Evolutionary conservation across 2,888 invertebrate genomes (phyloP).

Genomic region (Linyphia triangularis): DNA sequence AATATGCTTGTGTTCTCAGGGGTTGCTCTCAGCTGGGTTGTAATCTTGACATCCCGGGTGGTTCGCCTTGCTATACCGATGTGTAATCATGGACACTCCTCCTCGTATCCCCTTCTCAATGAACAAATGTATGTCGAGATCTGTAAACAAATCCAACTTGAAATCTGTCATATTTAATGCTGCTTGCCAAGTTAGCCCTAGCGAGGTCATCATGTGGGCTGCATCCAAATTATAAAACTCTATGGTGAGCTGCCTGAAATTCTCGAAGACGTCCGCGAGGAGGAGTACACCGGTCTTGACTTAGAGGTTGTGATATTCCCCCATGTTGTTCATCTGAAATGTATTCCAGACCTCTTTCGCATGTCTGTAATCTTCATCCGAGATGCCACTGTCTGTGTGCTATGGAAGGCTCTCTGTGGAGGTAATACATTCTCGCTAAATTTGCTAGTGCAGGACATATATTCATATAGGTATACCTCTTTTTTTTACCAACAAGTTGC

Average conservation of each 20-base stretch:
- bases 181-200: constrained; percentile 78
- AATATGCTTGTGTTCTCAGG: constrained; percentile 76
- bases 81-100: constrained; percentile 17
- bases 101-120: constrained; percentile 77
- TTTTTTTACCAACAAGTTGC: constrained; percentile 76
- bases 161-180: constrained; percentile 77
- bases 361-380: constrained; percentile 75
- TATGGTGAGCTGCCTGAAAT: constrained; percentile 77
- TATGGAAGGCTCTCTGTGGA: background rate
- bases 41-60: background rate
- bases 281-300: constrained; percentile 77
- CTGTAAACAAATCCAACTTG: constrained; percentile 77
- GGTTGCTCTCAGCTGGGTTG: background rate
- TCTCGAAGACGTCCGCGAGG: constrained; percentile 78
- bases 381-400: background rate
- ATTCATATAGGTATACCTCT: constrained; percentile 29
- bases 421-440: background rate
- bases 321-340: constrained; percentile 76
- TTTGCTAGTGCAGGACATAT: constrained; percentile 1
- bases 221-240: constrained; percentile 77
- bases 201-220: constrained; percentile 76
- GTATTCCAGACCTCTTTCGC: constrained; percentile 77
- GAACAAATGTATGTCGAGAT: constrained; percentile 77
- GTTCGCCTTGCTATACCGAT: constrained; percentile 26
- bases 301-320: constrained; percentile 77